A percentile compares a stretch with the other conserved stretches of the same genome.
These are phyloP conservation scores for Hemicrepidius hirtus DNA, from an alignment of 2,888 invertebrate species.

Conservation along the genomic window DNA sequence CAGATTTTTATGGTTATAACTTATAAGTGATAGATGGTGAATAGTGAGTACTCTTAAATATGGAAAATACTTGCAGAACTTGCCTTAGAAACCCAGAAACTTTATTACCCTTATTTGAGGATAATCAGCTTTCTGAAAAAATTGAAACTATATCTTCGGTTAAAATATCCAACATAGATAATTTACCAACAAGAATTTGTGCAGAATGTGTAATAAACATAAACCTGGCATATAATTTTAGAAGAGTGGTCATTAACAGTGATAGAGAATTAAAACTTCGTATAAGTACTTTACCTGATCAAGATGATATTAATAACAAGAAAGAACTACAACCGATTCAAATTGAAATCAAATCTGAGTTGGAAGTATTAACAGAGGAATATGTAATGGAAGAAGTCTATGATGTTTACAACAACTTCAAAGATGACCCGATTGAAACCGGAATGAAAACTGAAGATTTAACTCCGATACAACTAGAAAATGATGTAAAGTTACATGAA, in stretches of 20 bases:
- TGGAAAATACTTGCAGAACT: slow-evolving; percentile 40
- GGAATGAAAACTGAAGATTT: background rate
- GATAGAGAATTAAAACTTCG: slow-evolving; percentile 35
- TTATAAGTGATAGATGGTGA: too few species aligned
- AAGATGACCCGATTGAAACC: too few species aligned
- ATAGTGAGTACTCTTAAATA: too few species aligned
- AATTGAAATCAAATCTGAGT: background rate
- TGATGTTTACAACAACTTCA: too few species aligned
- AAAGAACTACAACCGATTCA: background rate
- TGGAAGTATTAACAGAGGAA: too few species aligned
- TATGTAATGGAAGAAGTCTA: too few species aligned
- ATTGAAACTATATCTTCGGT: slow-evolving; percentile 33
- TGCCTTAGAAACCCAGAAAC: slow-evolving; percentile 36
- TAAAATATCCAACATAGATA: slow-evolving; percentile 23
- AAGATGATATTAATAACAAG: background rate
- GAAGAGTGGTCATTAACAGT: slow-evolving; percentile 39
- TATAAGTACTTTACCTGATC: background rate
- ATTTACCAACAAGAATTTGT: slow-evolving; percentile 40
- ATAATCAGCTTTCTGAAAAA: slow-evolving; percentile 29
- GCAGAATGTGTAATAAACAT: slow-evolving; percentile 40
- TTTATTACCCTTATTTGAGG: slow-evolving; percentile 35
- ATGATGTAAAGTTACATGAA: background rate
- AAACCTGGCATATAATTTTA: slow-evolving; percentile 41
- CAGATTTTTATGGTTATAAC: too few species aligned
- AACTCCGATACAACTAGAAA: background rate